phyloP scores from a whole-genome alignment of 2,888 invertebrate species.

The Archaeoteleia sp. region DNA sequence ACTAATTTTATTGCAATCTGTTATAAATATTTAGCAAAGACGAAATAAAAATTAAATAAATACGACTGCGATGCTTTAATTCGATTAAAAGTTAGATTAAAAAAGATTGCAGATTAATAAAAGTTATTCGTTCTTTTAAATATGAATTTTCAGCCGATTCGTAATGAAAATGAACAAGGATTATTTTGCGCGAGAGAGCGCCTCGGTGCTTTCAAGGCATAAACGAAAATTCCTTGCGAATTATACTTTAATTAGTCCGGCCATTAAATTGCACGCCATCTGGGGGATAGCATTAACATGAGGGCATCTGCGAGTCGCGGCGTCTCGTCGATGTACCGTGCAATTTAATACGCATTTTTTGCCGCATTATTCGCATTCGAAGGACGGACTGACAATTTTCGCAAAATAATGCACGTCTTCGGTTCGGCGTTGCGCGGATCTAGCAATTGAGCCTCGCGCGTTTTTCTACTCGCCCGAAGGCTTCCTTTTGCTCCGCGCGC shows the following conservation, averaged over 20 bases:
- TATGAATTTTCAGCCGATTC: too few species aligned
- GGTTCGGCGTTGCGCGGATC: conserved; percentile 1
- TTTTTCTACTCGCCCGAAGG: not conserved
- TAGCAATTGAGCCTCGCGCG: conserved; percentile 9
- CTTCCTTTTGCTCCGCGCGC: not conserved
- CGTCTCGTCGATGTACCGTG: conserved; percentile 26
- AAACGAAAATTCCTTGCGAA: conserved; percentile 32
- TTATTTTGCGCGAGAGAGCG: not conserved
- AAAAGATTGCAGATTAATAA: too few species aligned
- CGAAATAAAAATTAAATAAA: too few species aligned
- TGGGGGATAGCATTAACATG: conserved; percentile 21
- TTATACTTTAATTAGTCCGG: conserved; percentile 34
- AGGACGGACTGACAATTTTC: conserved; percentile 31
- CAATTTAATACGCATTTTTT: conserved; percentile 33
- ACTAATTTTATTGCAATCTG: too few species aligned
- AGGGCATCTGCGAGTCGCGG: conserved; percentile 20
- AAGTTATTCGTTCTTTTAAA: too few species aligned
- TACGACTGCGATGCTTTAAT: too few species aligned
- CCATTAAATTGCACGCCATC: conserved; percentile 38
- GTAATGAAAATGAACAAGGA: not conserved
- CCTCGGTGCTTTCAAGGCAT: not conserved
- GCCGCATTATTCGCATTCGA: conserved; percentile 10
- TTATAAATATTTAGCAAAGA: too few species aligned
- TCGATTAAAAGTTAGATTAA: too few species aligned
- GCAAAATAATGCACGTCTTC: conserved; percentile 18